phyloP scores from a whole-genome alignment of 2,888 invertebrate species.

The Ellobium chinense region DNA sequence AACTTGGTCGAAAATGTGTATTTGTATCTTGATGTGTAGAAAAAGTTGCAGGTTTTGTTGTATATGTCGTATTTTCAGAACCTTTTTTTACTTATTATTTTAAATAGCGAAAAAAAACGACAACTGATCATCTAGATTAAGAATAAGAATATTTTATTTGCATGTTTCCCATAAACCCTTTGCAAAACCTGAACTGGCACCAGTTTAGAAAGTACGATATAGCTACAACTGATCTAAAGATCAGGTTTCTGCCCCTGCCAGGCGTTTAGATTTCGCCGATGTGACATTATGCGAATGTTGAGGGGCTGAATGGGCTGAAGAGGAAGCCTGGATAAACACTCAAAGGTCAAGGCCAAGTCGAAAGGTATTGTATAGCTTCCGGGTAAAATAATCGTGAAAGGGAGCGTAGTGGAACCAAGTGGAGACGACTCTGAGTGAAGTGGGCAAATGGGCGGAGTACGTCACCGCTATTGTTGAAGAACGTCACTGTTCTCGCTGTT shows the following conservation, averaged over 20 bases:
- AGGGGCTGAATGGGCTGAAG: background rate
- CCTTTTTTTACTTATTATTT: no score
- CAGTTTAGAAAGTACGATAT: no score
- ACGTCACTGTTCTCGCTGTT: background rate
- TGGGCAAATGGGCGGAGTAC: background rate
- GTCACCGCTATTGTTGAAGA: background rate
- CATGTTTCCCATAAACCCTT: background rate
- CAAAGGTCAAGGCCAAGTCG: background rate
- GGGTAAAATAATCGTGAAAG: slow-evolving; percentile 13
- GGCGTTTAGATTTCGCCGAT: background rate
- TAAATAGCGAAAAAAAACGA: no score
- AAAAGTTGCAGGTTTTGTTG: no score
- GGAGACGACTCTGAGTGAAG: slow-evolving; percentile 1
- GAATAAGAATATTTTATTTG: background rate
- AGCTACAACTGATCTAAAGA: background rate
- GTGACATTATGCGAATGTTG: background rate
- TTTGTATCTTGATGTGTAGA: no score
- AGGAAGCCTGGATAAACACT: background rate
- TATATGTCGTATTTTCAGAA: no score
- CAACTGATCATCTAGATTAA: no score
- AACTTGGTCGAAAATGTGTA: no score
- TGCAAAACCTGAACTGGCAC: background rate
- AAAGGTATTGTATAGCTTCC: background rate
- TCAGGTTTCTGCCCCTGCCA: background rate
- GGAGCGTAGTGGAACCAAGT: slow-evolving; percentile 16